phyloP scores from a whole-genome alignment of 2,888 invertebrate genomes.

The Hyppa rectilinea region DNA sequence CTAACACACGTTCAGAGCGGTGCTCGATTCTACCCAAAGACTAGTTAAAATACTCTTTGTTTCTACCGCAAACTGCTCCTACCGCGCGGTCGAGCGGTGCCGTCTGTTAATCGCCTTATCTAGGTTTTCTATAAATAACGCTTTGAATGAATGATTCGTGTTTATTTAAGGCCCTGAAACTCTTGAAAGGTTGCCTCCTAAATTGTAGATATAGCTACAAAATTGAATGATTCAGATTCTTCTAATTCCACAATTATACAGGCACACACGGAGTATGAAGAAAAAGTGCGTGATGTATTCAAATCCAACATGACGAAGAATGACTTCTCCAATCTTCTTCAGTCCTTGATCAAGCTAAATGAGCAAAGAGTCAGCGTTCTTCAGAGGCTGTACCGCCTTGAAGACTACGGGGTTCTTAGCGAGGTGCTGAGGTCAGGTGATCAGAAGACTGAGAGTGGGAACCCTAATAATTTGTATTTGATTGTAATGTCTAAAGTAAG shows the following conservation, averaged over 20 bases:
- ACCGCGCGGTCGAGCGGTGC: too few relatives aligned
- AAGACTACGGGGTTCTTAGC: conserved; percentile 44
- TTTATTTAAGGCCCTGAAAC: neutral
- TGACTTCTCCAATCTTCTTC: conserved; percentile 53
- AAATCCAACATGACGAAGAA: conserved; percentile 44
- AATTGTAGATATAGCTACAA: neutral
- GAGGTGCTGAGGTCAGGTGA: conserved; percentile 38
- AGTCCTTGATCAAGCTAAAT: conserved; percentile 59
- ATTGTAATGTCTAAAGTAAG: conserved; percentile 55
- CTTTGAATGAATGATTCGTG: neutral
- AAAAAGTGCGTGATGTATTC: conserved; percentile 16
- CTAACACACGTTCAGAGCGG: too few relatives aligned
- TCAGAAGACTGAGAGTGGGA: neutral
- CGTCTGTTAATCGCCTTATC: too few relatives aligned
- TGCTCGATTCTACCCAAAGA: too few relatives aligned
- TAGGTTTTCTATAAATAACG: neutral
- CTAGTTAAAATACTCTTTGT: too few relatives aligned
- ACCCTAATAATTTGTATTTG: conserved; percentile 27
- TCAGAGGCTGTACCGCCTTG: conserved; percentile 33
- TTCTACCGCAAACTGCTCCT: too few relatives aligned
- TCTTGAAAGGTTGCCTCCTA: neutral
- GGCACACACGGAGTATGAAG: conserved; percentile 34
- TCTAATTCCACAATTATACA: conserved; percentile 23
- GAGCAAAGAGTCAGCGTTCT: conserved; percentile 49
- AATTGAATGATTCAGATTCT: conserved; percentile 1